Base-by-base conservation (phyloP, 2,888 invertebrate genomes). In the Ormyrus labotus region DNA sequence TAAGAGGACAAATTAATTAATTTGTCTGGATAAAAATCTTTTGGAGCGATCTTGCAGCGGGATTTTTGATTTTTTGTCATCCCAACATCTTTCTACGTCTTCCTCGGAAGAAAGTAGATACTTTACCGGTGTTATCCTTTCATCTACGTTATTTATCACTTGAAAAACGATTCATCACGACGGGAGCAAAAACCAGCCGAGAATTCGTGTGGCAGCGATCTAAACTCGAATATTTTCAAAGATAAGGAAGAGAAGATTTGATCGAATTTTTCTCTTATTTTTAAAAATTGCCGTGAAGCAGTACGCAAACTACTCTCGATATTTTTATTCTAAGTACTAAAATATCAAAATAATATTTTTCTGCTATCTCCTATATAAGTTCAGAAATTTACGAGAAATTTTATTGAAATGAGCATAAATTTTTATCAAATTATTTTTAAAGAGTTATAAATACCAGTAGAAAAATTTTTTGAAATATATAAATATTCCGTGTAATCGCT, bases 111-210 rank as follows among this genome's bases (percentile, higher is more conserved):
- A 34, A 34, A 57, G 55, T 11, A 70, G 45, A 58, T 58, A 70
- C 58, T 8, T 69, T 45, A 13, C 55, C 34, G 11, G 45, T 55
- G 34, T 11, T 34, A 68, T 55, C 45, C 34, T 13, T 57, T 47
- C n/a, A 57, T 69, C 57, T 47, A 10, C 13, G 57, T 57, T 71
- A 61, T 60, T 60, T 71, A 71, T 71, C 57, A 34, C 60, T 60
- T 34, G 11, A 60, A 71, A 53, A 71, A 53, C 71, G 51, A 71
- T 71, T 48, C 71, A 71, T 71, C 71, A 71, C 53, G 34, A 11
- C 50, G 19, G 50, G 70, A 47, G 9, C 45, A 7, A 48, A 60
- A 34, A 13, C 50, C 7, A 50, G 10, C 50, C 50, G 19, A 48
- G 58, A 58, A 58, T 70, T 58, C 6, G 47, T 61, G 19, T 50